Conservation (phyloP, 2,888 invertebrate genomes). For the Hedya salicella region DNA sequence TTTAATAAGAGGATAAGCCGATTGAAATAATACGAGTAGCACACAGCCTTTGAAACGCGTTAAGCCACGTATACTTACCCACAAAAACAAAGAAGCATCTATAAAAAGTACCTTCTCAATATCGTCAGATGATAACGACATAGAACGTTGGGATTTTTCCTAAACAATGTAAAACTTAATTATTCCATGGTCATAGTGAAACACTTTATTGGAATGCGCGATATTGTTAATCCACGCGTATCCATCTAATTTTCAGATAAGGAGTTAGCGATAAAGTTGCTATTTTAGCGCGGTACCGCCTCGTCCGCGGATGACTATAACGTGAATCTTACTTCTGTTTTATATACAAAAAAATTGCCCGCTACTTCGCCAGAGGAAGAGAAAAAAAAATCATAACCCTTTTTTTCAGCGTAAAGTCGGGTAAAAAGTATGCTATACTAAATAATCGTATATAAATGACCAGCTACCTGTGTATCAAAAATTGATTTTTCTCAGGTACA, state of each 20-base stretch:
- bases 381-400: too few species aligned
- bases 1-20: slow-evolving; percentile 26
- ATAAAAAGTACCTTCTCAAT: too few species aligned
- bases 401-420: too few species aligned
- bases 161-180: slow-evolving; percentile 9
- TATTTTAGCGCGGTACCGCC: slow-evolving; percentile 48
- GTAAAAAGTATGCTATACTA: too few species aligned
- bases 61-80: slow-evolving; percentile 22
- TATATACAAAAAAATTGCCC: too few species aligned
- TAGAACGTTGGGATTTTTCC: not conserved
- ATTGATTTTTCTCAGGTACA: too few species aligned
- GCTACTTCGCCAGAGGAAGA: too few species aligned
- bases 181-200: slow-evolving; percentile 26
- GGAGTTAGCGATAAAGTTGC: slow-evolving; percentile 47
- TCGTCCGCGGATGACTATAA: slow-evolving; percentile 45
- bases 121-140: not conserved
- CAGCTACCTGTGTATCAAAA: too few species aligned
- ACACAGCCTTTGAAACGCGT: slow-evolving; percentile 1
- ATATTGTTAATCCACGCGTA: slow-evolving; percentile 44
- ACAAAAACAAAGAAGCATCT: slow-evolving; percentile 2
- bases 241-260: slow-evolving; percentile 51
- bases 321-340: slow-evolving; percentile 34
- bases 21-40: slow-evolving; percentile 8
- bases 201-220: slow-evolving; percentile 43
- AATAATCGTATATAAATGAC: too few species aligned